phyloP scores from a whole-genome alignment of 2,113 vertebrate genomes.

The Oryzias celebensis region DNA sequence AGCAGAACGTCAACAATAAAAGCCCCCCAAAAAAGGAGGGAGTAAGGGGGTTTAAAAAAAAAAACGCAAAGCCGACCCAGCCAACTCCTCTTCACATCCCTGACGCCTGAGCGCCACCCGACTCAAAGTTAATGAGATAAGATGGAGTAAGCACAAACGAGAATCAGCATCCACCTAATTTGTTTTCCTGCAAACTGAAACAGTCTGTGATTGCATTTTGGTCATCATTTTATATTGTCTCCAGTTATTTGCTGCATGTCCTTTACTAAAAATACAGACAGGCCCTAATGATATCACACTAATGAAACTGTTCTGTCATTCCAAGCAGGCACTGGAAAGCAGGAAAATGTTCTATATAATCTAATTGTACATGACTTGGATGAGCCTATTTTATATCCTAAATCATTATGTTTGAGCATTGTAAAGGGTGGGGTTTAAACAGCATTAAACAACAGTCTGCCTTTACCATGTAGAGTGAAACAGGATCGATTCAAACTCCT shows the following conservation, averaged over 20 bases:
- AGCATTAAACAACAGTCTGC: slow-evolving; percentile 32
- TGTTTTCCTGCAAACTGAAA: slow-evolving; percentile 36
- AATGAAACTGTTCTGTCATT: slow-evolving; percentile 42
- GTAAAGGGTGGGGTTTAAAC: slow-evolving; percentile 54
- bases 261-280: background rate
- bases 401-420: slow-evolving; percentile 41
- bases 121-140: slow-evolving; percentile 40
- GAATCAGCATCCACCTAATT: slow-evolving; percentile 36
- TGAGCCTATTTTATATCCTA: slow-evolving; percentile 37
- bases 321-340: slow-evolving; percentile 24
- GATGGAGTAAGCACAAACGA: slow-evolving; percentile 40
- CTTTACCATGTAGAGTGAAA: slow-evolving; percentile 11
- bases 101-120: slow-evolving; percentile 22
- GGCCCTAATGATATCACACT: slow-evolving; percentile 27
- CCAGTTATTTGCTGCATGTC: slow-evolving; percentile 19
- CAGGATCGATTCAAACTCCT: background rate
- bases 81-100: slow-evolving; percentile 24
- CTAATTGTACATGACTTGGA: slow-evolving; percentile 38
- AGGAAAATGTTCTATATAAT: slow-evolving; percentile 32
- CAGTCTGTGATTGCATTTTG: slow-evolving; percentile 14
- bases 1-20: too few species aligned
- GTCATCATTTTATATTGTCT: slow-evolving; percentile 16
- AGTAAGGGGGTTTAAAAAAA: too few species aligned
- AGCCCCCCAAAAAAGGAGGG: too few species aligned
- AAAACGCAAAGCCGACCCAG: slow-evolving; percentile 9